Evolutionary conservation across 2,797 vertebrate genomes (phyloP), one percentile per base, ranked within the genome.

Genomic region (Otolemur crassicaudatus): DNA sequence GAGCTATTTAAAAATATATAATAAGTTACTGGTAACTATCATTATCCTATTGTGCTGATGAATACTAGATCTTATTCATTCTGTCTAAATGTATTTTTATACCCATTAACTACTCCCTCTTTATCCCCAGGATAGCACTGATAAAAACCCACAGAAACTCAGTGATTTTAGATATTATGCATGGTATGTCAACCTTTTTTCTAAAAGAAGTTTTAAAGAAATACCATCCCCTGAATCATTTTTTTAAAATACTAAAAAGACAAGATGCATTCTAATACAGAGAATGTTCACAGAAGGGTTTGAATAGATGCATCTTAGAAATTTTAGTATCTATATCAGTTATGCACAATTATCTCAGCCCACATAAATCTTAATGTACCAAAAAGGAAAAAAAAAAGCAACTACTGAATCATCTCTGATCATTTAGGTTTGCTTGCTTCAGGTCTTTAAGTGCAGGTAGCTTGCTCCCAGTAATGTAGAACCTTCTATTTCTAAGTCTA

Each of bases 191-290:
- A 93, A 84, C 10, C 7, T 65, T 90, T 96, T 81, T 96, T 86
- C 77, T 93, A 91, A 87, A 93, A 49, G 9, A 87, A 83, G 14
- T 73, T 83, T 92, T 56, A 25, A 80, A 91, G 79, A 96, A 92
- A 73, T 63, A 29, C 12, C 16, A 83, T 25, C 29, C 22, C 56
- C n/a, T 96, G 70, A 96, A 84, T 91, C 80, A 95, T 46, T 20
- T 69, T 94, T 94, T 87, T 90, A 29, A 97, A 90, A 87, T 10
- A 25, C 76, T 95, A 89, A 91, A 91, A 91, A 60, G 67, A 69
- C 20, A 91, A 82, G 93, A 89, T 67, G 7, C 27, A 91, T 95
- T 89, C 93, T 63, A 97, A 83, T 77, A 93, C n/a, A 89, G 63
- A 94, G 46, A 86, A 67, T 94, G 34, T 72, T 97, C 72, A 95